Evolutionary conservation across 1,140 invertebrate species (phyloP).

Genomic region (Elysia chlorotica): DNA sequence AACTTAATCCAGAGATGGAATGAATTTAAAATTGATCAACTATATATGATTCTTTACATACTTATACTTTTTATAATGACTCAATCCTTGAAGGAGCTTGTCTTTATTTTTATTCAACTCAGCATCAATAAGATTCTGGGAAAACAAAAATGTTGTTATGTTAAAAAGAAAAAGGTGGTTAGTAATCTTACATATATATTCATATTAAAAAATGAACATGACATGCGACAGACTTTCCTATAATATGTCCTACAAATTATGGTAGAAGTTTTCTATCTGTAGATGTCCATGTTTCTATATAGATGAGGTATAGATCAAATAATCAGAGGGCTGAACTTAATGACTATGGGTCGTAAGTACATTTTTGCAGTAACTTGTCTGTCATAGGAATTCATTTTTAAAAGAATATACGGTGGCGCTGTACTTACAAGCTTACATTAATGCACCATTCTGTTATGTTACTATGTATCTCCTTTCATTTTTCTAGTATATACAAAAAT

Average conservation of each 20-base stretch:
- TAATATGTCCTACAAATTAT: neutral
- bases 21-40: neutral
- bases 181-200: neutral
- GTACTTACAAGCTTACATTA: too few relatives aligned
- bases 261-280: neutral
- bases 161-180: neutral
- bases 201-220: neutral
- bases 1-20: neutral
- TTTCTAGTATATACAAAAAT: too few relatives aligned
- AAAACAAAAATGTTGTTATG: conserved; percentile 5
- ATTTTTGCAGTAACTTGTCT: too few relatives aligned
- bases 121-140: conserved; percentile 47
- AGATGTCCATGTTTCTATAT: too few relatives aligned
- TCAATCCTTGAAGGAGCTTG: conserved; percentile 47
- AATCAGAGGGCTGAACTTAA: too few relatives aligned
- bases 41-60: conserved; percentile 13
- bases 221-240: neutral
- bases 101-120: conserved; percentile 47
- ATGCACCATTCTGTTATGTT: too few relatives aligned
- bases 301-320: too few relatives aligned
- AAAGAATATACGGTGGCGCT: too few relatives aligned
- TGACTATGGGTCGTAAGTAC: too few relatives aligned
- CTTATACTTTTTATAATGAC: conserved; percentile 49
- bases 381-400: too few relatives aligned
- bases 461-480: too few relatives aligned